These are phyloP conservation scores for Sanderia malayensis DNA, from an alignment of 30 jellyfish, hydroid and myxozoan species.

Conservation along the genomic window DNA sequence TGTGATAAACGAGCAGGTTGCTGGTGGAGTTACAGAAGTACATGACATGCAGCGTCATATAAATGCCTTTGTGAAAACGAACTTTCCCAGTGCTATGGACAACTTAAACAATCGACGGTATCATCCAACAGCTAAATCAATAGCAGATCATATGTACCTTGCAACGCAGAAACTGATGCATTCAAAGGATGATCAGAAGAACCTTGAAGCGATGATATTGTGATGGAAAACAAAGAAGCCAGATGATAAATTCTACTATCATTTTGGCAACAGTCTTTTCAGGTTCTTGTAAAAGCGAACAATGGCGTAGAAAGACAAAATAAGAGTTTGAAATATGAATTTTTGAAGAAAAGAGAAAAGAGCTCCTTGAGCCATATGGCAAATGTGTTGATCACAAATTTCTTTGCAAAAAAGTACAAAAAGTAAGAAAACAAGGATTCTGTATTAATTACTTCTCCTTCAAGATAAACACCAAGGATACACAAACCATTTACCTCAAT, in stretches of 20 bases:
- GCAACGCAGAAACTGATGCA: constrained; percentile 8
- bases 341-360: neutral
- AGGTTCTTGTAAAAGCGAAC: neutral
- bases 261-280: constrained; percentile 4
- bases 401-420: neutral
- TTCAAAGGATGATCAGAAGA: constrained; percentile 23
- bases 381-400: neutral
- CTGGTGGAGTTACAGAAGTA: constrained; percentile 37
- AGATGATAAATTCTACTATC: neutral
- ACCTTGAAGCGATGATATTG: neutral
- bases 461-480: too few relatives aligned
- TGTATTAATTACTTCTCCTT: too few relatives aligned
- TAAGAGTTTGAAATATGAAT: neutral
- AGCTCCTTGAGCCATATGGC: neutral
- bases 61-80: neutral
- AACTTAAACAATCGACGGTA: constrained; percentile 18
- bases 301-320: constrained; percentile 1
- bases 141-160: constrained; percentile 36
- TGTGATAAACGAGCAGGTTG: constrained; percentile 26
- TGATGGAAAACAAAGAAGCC: constrained; percentile 19
- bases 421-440: neutral
- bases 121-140: constrained; percentile 16
- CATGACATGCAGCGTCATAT: constrained; percentile 36
- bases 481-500: neutral
- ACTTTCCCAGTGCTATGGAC: neutral